These are phyloP conservation scores for Carabus problematicus DNA, from an alignment of 2,888 invertebrate genomes.

Conservation along the genomic window DNA sequence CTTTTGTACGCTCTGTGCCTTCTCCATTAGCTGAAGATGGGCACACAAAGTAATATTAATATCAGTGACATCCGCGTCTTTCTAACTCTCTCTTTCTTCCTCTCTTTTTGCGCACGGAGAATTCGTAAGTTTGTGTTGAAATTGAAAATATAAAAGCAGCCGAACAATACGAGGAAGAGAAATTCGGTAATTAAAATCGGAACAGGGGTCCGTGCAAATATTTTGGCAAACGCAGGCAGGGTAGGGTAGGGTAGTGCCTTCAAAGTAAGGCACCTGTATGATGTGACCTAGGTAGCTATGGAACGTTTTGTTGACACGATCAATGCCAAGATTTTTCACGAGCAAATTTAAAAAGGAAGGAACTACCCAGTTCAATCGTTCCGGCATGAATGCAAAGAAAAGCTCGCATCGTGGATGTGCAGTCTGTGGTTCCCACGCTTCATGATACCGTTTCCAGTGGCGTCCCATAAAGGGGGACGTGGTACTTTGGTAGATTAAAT, in stretches of 20 bases:
- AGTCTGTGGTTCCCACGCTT: not conserved
- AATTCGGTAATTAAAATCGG: constrained; percentile 36
- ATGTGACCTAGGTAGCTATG: not conserved
- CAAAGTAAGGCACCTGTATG: constrained; percentile 22
- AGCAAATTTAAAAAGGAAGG: constrained; percentile 32
- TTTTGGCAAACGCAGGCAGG: not conserved
- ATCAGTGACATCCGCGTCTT: no score
- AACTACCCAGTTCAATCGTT: constrained; percentile 12
- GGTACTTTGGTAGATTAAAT: no score
- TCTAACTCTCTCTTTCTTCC: no score
- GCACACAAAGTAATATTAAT: no score
- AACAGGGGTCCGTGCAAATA: constrained; percentile 6
- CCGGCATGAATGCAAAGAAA: not conserved
- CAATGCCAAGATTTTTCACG: constrained; percentile 20
- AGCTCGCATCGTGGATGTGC: constrained; percentile 1
- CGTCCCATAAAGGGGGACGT: not conserved
- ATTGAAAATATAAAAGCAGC: constrained; percentile 5
- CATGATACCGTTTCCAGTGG: not conserved
- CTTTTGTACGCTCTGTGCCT: no score
- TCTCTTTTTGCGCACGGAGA: no score
- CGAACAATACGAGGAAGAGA: constrained; percentile 20
- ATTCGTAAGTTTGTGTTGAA: not conserved
- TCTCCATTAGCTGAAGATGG: no score
- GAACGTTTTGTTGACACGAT: not conserved
- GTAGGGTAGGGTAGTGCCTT: constrained; percentile 16